phyloP scores from a whole-genome alignment of 2,888 invertebrate genomes.

The Metalampra italica region DNA sequence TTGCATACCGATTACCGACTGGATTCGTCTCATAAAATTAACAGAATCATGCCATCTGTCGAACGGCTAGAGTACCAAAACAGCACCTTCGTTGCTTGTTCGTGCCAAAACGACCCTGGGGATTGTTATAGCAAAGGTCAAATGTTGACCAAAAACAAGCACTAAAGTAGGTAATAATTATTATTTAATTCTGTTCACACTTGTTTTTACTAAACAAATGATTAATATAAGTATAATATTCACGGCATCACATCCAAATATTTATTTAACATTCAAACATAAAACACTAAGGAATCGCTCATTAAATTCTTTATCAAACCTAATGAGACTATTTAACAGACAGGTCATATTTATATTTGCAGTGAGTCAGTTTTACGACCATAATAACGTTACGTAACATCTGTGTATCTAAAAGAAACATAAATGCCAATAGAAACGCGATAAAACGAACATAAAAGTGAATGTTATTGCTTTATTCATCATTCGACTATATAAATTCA shows the following conservation, averaged over 20 bases:
- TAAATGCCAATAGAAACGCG: constrained; percentile 67
- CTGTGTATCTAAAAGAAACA: constrained; percentile 52
- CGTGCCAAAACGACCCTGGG: constrained; percentile 1
- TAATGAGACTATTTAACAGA: constrained; percentile 22
- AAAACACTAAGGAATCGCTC: constrained; percentile 19
- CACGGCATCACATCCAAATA: constrained; percentile 1
- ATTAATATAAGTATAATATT: not conserved
- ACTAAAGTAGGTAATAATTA: not conserved
- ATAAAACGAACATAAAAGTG: constrained; percentile 67
- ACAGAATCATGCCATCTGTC: constrained; percentile 21
- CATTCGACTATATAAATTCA: constrained; percentile 74
- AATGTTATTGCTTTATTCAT: constrained; percentile 75
- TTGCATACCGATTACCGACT: too few species aligned
- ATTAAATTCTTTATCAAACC: constrained; percentile 32
- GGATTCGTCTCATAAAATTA: not conserved
- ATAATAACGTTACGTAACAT: constrained; percentile 44
- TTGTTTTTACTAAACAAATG: not conserved
- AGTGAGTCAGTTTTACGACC: constrained; percentile 49
- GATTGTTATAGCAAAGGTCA: constrained; percentile 8
- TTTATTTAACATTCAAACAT: constrained; percentile 17
- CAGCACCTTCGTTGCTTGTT: not conserved
- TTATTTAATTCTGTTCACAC: not conserved
- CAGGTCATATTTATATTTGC: constrained; percentile 34
- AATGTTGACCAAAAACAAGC: not conserved
- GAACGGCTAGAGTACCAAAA: constrained; percentile 2